Base-by-base conservation (phyloP, 92 coral and sea anemone species). In the Porites divaricata region DNA sequence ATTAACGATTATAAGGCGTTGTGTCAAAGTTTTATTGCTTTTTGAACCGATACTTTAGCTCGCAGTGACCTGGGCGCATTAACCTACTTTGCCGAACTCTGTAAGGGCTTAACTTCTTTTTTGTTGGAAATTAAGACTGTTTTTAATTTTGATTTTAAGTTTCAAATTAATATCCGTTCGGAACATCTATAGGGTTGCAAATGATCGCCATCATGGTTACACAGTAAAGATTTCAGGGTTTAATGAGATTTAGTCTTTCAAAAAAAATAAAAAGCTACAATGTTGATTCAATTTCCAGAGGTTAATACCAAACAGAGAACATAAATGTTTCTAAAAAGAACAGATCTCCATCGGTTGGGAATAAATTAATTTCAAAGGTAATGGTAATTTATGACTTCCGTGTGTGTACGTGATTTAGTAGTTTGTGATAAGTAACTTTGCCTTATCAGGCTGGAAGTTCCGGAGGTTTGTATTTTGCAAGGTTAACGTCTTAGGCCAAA, bases 21-120 rank as follows among this genome's bases (percentile, higher is more conserved):
- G 54, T 19, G 9, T 19, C 23, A 61, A 58, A 16, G n/a, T 12
- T 59, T 72, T 72, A 72, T 72, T 59, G 58, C 20, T 59, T 26
- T 25, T 16, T 56, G 19, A 75, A 20, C 14, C 9, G 10, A 19
- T 35, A 59, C 35, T 62, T 77, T 25, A 77, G 63, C 63, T 63
- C 67, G 53, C 56, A 35, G 45, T 3, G 16, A 25, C 61, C 69
- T 14, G 21, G 70, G 63, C 12, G 48, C 63, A 54, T 62, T 77
- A 63, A 28, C 51, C n/a, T 19, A 51, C 6, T 63, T 77, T 77
- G 56, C 70, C 81, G 70, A 71, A 63, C 58, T 28, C 28, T 17
- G 81, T 77, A 77, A n/a, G 11, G 57, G 69, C 57, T 76, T 75
- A 75, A 76, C 54, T 21, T n/a, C 12, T n/a, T 70, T 45, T 22